Base-by-base conservation (phyloP, 2,888 invertebrate genomes). In the Spodoptera exigua region DNA sequence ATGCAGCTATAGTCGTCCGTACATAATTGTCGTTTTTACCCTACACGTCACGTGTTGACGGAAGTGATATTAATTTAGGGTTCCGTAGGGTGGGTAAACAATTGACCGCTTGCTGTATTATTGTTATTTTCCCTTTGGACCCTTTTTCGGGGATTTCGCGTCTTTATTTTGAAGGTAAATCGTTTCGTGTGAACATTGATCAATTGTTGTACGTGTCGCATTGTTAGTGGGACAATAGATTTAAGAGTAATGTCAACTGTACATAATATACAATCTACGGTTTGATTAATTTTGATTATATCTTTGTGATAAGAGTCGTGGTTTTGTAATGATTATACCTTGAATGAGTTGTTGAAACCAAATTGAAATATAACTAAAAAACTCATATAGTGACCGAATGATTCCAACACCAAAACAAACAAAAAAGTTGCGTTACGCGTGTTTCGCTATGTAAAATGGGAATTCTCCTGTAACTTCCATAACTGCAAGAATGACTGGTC, bases 31-130 rank as follows among this genome's bases (percentile, higher is more conserved):
- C 69, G 80, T 70, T 78, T 76, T 73, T 78, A 65, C 78, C 76
- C 78, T 64, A 82, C 78, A 81, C 88, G 87, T 89, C 90, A 89
- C 87, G 88, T 89, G 89, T 83, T 74, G 83, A 88, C 89, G 90
- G 90, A 90, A 88, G 86, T 84, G 82, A 86, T 91, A 92, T 91
- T 91, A 92, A 91, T 90, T 88, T 86, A 69, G 78, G 83, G 82
- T 88, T 87, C 88, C 85, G 87, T 81, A 79, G 87, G 89, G 86
- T 78, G 81, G 80, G 79, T 81, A 84, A 86, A 87, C 85, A 86
- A 85, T 87, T 83, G 85, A 85, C 84, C 85, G 78, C 78, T 80
- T 77, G 71, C 73, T 71, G 82, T 87, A 86, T 89, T 77, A 77
- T 78, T 78, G 73, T 77, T 78, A 74, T 77, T 78, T 77, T 78